Base-by-base conservation (phyloP, 1,140 invertebrate species). In the Coelopa frigida region DNA sequence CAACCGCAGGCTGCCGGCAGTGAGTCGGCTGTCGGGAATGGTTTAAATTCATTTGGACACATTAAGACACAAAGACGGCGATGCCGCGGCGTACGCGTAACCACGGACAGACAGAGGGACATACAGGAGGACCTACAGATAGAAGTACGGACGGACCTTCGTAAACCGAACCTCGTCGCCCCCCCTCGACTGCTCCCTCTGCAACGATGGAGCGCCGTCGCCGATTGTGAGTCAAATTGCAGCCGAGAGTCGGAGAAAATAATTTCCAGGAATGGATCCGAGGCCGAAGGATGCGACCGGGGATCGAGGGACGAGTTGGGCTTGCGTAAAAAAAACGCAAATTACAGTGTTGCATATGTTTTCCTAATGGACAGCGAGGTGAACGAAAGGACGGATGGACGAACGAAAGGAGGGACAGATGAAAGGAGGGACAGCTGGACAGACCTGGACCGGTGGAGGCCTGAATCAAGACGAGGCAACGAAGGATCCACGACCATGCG, bases 21-120 rank as follows among this genome's bases (percentile, higher is more conserved):
- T 46, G 48, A 48, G 22, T 50, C 50, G 45, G 54, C 44, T 44
- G 46, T 49, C 10, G 35, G 8, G 17, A 37, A 37, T 12, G 17
- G 17, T 8, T 37, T 15, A 37, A 37, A 37, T 37, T 37, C 35
- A 37, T 37, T 37, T 37, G 35, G 17, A 37, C 8, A 37, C 35
- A 37, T 37, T 37, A 37, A 37, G 35, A 37, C 15, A 37, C 35
- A 10, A 17, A 37, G 35, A 10, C 35, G 17, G 17, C 8, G 10
- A 8, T 14, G 27, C 8, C 27, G 14, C 27, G 27, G 14, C 14
- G n/a, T n/a, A n/a, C n/a, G n/a, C 27, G 27, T 29, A 29, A 14
- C 27, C 8, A 29, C 8, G 8, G 8, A 14, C 8, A 29, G 27
- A 29, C 8, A 14, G 27, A 29, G 27, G 27, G 27, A 29, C 27